phyloP scores from a whole-genome alignment of 2,797 vertebrate genomes.

The Esox masquinongy region DNA sequence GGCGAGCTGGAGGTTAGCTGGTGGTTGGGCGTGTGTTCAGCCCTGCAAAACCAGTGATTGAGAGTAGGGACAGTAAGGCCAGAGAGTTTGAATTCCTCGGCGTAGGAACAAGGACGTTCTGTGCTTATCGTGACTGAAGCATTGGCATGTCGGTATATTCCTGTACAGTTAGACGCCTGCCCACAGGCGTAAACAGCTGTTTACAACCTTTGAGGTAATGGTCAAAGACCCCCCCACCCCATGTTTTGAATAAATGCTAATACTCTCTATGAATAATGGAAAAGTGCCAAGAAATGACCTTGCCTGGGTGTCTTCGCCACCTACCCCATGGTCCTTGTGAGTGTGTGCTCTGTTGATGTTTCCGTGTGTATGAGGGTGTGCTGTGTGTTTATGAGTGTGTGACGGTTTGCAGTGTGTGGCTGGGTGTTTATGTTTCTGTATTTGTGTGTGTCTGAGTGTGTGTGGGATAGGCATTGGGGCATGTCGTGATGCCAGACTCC shows the following conservation, averaged over 20 bases:
- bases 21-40: too few species aligned
- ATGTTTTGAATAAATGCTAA: constrained; percentile 1
- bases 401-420: neutral
- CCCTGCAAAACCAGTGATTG: too few species aligned
- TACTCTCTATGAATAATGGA: constrained; percentile 15
- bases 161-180: too few species aligned
- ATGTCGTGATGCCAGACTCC: constrained; percentile 25
- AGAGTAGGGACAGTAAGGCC: too few species aligned
- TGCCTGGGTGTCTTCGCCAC: neutral
- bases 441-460: constrained; percentile 2
- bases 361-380: neutral
- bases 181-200: neutral
- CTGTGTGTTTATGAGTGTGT: neutral
- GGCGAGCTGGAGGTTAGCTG: too few species aligned
- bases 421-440: neutral
- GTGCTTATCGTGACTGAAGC: neutral
- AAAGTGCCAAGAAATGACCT: neutral
- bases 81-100: neutral
- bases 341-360: neutral
- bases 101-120: neutral
- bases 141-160: neutral
- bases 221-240: neutral
- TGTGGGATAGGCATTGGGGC: constrained; percentile 7
- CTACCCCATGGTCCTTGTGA: neutral
- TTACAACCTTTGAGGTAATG: neutral